Percentiles rank a stretch among this genome's conserved stretches.
phyloP scores from a whole-genome alignment of 2,113 vertebrate genomes.

The Cisticola juncidis region DNA sequence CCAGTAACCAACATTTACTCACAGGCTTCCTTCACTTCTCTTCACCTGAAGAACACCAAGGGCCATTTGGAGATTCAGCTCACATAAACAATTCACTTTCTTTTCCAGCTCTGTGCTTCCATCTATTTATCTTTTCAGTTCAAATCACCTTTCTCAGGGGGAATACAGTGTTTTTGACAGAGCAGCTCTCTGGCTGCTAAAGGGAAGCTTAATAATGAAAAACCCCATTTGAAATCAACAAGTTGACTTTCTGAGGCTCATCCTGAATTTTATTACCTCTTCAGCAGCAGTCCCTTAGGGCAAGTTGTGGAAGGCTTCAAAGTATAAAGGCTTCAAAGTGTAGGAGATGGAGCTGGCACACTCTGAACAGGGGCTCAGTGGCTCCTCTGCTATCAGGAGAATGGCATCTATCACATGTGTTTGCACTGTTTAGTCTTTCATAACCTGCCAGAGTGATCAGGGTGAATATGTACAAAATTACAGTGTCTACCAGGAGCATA shows the following conservation, averaged over 20 bases:
- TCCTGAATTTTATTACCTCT: constrained; percentile 41
- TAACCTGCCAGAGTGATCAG: constrained; percentile 26
- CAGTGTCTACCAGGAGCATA: constrained; percentile 12
- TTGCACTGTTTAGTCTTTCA: constrained; percentile 29
- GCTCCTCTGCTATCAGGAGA: background rate
- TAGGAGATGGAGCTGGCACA: background rate
- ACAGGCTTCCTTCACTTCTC: background rate
- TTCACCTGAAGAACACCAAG: background rate
- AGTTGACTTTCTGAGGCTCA: constrained; percentile 19
- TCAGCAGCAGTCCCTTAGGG: constrained; percentile 39
- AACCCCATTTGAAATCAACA: constrained; percentile 2
- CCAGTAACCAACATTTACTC: background rate
- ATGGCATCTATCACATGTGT: constrained; percentile 43
- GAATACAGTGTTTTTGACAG: background rate
- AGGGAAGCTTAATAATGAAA: background rate
- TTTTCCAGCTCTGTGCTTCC: background rate
- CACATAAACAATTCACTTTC: background rate
- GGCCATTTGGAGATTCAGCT: background rate
- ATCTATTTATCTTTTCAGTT: background rate
- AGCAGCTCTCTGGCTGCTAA: constrained; percentile 9
- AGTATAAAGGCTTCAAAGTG: constrained; percentile 16
- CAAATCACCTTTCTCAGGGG: background rate
- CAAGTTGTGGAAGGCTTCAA: background rate
- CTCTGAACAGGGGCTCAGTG: background rate
- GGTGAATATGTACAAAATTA: background rate